Percentiles rank a stretch among this genome's conserved stretches.
These are phyloP conservation scores for Heliconius nattereri DNA, from an alignment of 1,140 invertebrate genomes.

Conservation along the genomic window DNA sequence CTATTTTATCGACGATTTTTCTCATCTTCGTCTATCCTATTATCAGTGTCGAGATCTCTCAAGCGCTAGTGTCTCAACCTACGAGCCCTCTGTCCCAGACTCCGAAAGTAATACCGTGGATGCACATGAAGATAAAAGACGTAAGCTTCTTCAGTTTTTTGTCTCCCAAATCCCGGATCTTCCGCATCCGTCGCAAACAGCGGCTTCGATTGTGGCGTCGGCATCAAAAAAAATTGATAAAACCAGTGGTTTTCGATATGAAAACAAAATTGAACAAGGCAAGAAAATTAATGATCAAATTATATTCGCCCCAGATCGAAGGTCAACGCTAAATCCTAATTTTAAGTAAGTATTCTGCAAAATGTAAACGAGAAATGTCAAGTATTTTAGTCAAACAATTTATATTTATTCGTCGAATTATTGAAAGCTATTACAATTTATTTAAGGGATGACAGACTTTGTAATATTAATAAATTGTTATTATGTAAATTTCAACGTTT, in stretches of 20 bases:
- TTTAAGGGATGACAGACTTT: background rate
- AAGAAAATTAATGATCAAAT: constrained; percentile 30
- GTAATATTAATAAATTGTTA: background rate
- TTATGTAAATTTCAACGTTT: constrained; percentile 20
- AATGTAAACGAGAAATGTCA: constrained; percentile 1
- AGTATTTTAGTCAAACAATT: background rate
- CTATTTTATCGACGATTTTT: constrained; percentile 65
- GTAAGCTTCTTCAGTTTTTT: constrained; percentile 49
- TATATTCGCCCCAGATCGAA: constrained; percentile 51
- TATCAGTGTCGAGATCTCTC: constrained; percentile 47
- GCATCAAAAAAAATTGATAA: constrained; percentile 54
- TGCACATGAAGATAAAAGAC: constrained; percentile 26
- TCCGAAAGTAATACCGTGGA: background rate
- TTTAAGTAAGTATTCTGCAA: background rate
- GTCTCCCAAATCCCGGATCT: constrained; percentile 64
- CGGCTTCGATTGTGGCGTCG: constrained; percentile 59
- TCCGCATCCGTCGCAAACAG: constrained; percentile 57
- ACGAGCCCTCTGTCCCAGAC: background rate
- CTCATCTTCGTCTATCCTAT: constrained; percentile 63
- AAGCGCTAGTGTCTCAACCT: constrained; percentile 13
- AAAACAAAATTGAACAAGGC: constrained; percentile 54
- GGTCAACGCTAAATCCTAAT: constrained; percentile 54
- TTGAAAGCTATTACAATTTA: constrained; percentile 15
- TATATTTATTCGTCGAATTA: constrained; percentile 11
- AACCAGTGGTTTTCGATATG: constrained; percentile 49